Evolutionary conservation across 30 jellyfish, hydroid and myxozoan species (phyloP).

Genomic region (Cassiopea andromeda): DNA sequence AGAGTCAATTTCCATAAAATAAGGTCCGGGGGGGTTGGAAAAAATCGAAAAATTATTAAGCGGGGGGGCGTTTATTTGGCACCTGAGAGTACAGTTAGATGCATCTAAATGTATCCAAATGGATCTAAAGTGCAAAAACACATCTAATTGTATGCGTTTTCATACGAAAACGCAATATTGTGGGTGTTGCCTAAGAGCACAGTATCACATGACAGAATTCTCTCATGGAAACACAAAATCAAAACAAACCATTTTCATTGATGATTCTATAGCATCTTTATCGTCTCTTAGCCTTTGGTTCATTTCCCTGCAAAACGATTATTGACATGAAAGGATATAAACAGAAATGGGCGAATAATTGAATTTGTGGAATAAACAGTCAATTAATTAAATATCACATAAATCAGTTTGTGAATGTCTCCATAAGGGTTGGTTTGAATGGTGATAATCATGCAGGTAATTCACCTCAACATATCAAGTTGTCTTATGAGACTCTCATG

Average conservation of each 20-base stretch:
- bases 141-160: no score
- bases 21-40: no score
- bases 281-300: conserved; percentile 93
- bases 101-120: no score
- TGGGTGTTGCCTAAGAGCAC: neutral
- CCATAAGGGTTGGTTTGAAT: neutral
- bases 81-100: no score
- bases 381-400: neutral
- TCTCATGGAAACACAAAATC: neutral
- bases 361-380: neutral
- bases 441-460: neutral
- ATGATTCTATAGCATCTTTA: conserved; percentile 84
- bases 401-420: neutral
- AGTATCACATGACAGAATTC: neutral
- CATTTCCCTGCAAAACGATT: conserved; percentile 62
- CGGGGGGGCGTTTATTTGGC: no score
- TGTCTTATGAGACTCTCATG: conserved; percentile 89
- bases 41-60: no score
- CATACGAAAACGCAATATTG: neutral
- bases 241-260: conserved; percentile 69
- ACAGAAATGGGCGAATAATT: neutral
- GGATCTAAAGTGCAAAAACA: no score
- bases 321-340: neutral
- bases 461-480: conserved; percentile 81
- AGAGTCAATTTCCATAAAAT: no score